Conservation (phyloP, 2,113 vertebrate species). For the Alectura lathami region DNA sequence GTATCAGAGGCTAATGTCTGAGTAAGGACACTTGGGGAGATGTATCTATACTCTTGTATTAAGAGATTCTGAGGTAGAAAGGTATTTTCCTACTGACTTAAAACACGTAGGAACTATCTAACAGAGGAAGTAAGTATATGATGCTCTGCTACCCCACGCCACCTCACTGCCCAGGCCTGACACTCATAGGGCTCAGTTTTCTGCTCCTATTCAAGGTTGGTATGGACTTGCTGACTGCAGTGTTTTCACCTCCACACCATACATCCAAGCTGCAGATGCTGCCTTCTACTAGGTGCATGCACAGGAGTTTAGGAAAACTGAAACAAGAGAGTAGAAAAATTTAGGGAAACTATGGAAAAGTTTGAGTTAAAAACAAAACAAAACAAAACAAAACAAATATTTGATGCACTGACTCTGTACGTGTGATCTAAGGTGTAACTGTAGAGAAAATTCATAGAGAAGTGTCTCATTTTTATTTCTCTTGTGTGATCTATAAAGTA, state of each 20-base stretch:
- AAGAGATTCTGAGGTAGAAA: neutral
- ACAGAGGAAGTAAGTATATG: neutral
- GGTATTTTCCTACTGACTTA: neutral
- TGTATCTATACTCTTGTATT: neutral
- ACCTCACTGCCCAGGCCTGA: neutral
- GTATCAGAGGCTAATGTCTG: neutral
- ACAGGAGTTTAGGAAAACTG: neutral
- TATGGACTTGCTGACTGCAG: neutral
- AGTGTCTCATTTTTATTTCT: neutral
- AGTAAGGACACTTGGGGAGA: accelerated
- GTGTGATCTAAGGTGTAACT: accelerated
- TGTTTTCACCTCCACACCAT: neutral
- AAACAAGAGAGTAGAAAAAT: neutral
- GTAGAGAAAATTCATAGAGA: neutral
- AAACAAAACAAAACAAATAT: too few relatives aligned
- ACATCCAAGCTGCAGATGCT: neutral
- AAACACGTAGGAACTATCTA: neutral
- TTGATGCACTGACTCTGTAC: neutral
- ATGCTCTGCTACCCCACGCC: accelerated
- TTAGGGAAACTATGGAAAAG: neutral
- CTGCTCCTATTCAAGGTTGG: neutral
- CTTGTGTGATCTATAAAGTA: neutral
- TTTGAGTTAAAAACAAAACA: neutral
- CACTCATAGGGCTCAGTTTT: neutral
- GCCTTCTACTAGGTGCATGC: neutral